Evolutionary conservation across 1,140 invertebrate species (phyloP), one percentile per base, ranked within the genome.

Genomic region (Drosophila mauritiana): DNA sequence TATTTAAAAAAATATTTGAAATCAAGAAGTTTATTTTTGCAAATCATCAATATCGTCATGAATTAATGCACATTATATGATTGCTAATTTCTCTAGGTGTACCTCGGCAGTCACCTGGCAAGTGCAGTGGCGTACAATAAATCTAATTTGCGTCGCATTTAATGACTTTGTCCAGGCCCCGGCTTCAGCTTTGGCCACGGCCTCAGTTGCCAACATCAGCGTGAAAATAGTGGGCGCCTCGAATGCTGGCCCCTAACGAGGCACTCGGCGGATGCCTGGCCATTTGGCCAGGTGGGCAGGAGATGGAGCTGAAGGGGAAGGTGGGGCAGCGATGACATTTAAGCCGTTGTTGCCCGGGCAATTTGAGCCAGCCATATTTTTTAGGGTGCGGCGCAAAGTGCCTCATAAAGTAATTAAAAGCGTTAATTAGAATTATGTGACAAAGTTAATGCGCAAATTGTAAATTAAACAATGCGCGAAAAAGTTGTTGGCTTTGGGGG

Each of bases 71-170:
- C 0, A 7, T 27, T 1, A 27, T 6, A 7, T 27, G 0, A 2
- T 10, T 10, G 31, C n/a, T 15, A 0, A 36, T 36, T 34, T 6
- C 6, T 11, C 3, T 0, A 10, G 0, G 45, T 55, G 46, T 57
- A 54, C 8, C 40, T 34, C 51, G 51, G 73, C 76, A 59, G 62
- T 51, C 81, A 76, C 79, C 73, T 80, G 73, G 73, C 73, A 78
- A 82, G 77, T 91, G 88, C 88, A 91, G 73, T 73, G 80, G 83
- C 65, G 77, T 78, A 86, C 90, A 78, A 90, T 90, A 90, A 91
- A 91, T 91, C 90, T 91, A 91, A 91, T 91, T 91, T 91, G 85
- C 77, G 90, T 91, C 90, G 86, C 82, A 90, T 91, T 88, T 91
- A 91, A 91, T 91, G 90, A 91, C 90, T 91, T 88, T 90, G 90